Evolutionary conservation across 2,113 vertebrate species (phyloP).

Genomic region (Tetrao urogallus): DNA sequence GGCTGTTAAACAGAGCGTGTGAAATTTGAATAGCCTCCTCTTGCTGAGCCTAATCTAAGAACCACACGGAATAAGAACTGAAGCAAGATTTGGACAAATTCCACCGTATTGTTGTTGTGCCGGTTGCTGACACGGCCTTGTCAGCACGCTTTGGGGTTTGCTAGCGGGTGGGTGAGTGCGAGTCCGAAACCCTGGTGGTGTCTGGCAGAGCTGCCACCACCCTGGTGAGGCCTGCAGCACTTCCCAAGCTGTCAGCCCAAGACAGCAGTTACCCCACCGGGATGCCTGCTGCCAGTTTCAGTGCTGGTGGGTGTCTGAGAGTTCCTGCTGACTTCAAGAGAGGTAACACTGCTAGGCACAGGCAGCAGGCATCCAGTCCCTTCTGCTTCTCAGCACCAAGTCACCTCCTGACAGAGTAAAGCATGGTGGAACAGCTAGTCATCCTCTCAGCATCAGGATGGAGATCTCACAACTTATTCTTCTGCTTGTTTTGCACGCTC

Average conservation of each 20-base stretch:
- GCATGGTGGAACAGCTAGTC: not conserved
- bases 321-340: not conserved
- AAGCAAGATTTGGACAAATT: not conserved
- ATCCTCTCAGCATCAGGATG: no score
- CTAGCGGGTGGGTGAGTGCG: not conserved
- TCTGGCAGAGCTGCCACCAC: not conserved
- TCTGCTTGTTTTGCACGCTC: not conserved
- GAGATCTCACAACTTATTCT: not conserved
- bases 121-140: not conserved
- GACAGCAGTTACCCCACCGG: not conserved
- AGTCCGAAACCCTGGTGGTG: not conserved
- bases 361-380: not conserved
- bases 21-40: not conserved
- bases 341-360: not conserved
- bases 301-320: not conserved
- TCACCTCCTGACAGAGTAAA: not conserved
- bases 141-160: rapidly evolving
- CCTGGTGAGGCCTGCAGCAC: no score
- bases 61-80: not conserved
- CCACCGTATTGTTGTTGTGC: not conserved
- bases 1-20: not conserved
- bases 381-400: not conserved
- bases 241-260: rapidly evolving
- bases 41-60: not conserved
- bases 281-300: not conserved